phyloP scores from a whole-genome alignment of 2,888 invertebrate species.

The Cybosia mesomella region DNA sequence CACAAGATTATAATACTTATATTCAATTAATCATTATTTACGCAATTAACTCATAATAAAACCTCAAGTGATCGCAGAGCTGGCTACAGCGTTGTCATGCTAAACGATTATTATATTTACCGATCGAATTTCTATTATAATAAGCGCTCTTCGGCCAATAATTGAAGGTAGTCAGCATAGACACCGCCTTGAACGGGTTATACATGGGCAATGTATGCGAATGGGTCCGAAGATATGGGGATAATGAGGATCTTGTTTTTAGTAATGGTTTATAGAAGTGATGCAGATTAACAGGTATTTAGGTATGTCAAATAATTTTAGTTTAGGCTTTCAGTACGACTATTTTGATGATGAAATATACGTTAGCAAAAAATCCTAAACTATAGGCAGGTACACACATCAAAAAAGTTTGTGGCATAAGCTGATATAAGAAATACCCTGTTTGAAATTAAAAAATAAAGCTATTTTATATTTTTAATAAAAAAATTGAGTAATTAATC shows the following conservation, averaged over 20 bases:
- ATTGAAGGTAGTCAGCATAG: constrained; percentile 74
- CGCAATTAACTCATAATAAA: constrained; percentile 47
- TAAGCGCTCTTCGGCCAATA: constrained; percentile 73
- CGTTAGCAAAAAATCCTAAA: background rate
- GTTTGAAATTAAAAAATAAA: too few species aligned
- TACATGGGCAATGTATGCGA: constrained; percentile 23
- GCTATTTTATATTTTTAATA: too few species aligned
- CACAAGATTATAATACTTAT: constrained; percentile 4
- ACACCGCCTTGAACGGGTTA: constrained; percentile 53
- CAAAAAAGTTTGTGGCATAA: too few species aligned
- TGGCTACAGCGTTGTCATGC: constrained; percentile 70
- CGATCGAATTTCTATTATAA: constrained; percentile 79
- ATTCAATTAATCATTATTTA: constrained; percentile 28
- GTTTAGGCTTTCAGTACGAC: background rate
- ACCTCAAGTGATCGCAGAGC: constrained; percentile 53
- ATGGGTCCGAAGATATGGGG: constrained; percentile 52
- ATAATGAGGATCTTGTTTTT: constrained; percentile 3
- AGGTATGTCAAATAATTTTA: constrained; percentile 10
- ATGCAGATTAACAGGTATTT: constrained; percentile 15
- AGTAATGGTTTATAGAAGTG: constrained; percentile 11
- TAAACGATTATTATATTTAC: constrained; percentile 78
- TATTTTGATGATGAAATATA: constrained; percentile 4
- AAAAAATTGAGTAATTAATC: too few species aligned
- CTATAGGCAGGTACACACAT: too few species aligned
- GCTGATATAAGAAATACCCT: too few species aligned